Base-by-base conservation (phyloP, 1,140 invertebrate genomes). In the Metaphire vulgaris region DNA sequence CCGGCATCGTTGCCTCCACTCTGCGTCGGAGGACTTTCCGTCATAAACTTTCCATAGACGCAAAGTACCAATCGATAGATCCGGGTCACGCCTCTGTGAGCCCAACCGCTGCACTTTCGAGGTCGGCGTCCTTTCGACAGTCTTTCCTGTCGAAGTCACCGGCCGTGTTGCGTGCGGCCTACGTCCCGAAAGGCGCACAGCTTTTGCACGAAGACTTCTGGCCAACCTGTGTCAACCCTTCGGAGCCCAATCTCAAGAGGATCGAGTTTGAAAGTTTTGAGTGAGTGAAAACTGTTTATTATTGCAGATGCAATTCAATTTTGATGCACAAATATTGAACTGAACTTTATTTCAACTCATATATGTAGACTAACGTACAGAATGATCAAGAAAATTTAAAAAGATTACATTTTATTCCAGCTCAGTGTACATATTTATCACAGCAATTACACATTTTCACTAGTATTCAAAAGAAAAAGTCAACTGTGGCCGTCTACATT, bases 1-100 rank as follows among this genome's bases (percentile, higher is more conserved):
- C 76, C n/a, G 76, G 76, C 15, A 77, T 77, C 21, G 76, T 77
- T 34, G 76, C 76, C 30, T 74, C 76, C 41, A 77, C 76, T 14
- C 33, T 77, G 21, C 34, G 76, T n/a, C 31, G 76, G 72, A 33
- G 76, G 26, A 77, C 76, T 29, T 74, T 77, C 33, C 76, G 76
- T n/a, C 76, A 77, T 30, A 77, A 77, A 34, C 33, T 74, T 14
- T 33, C 76, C 0, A 32, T 77, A 12, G 76, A 77, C 26, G 71
- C 71, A 14, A 68, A 32, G 66, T 74, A 74, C 64, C 71, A 77
- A 33, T 32, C 66, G 2, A 74, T 74, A 12, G 72, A 74, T 28
- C 64, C 72, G 6, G 41, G 69, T 29, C 76, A 74, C 72, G 67
- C 69, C 41, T 74, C 72, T 29, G 66, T 74, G 31, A 77, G 76